phyloP scores from a whole-genome alignment of 1,140 invertebrate genomes.

The Halesus radiatus region DNA sequence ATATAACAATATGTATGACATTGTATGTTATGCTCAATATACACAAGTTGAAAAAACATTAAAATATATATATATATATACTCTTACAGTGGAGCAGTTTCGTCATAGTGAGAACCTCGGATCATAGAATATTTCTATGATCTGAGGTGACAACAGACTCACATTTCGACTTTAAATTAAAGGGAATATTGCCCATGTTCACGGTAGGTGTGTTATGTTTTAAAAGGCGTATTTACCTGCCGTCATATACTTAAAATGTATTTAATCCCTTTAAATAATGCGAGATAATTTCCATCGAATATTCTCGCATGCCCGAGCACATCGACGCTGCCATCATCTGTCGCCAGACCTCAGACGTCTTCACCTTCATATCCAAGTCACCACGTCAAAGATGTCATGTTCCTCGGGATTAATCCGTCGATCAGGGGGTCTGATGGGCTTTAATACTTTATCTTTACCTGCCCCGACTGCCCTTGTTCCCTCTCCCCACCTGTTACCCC shows the following conservation, averaged over 20 bases:
- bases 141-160: no score
- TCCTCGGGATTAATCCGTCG: conserved; percentile 45
- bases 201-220: no score
- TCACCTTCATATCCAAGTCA: conserved; percentile 13
- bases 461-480: neutral
- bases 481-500: neutral
- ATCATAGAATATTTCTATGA: no score
- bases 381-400: conserved; percentile 51
- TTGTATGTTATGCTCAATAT: no score
- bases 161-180: no score
- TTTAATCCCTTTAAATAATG: neutral
- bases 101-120: no score
- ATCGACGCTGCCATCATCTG: conserved; percentile 48
- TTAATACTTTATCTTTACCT: neutral
- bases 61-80: no score
- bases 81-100: no score
- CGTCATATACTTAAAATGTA: neutral
- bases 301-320: conserved; percentile 44
- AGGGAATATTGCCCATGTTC: no score
- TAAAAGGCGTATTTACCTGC: neutral
- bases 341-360: neutral
- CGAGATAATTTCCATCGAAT: neutral
- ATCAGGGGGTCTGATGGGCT: conserved; percentile 17
- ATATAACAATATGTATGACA: no score
- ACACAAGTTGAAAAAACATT: no score